Percentiles rank a stretch among this genome's conserved stretches.
Evolutionary conservation across 2,797 vertebrate species (phyloP).

Genomic region (Picus viridis): DNA sequence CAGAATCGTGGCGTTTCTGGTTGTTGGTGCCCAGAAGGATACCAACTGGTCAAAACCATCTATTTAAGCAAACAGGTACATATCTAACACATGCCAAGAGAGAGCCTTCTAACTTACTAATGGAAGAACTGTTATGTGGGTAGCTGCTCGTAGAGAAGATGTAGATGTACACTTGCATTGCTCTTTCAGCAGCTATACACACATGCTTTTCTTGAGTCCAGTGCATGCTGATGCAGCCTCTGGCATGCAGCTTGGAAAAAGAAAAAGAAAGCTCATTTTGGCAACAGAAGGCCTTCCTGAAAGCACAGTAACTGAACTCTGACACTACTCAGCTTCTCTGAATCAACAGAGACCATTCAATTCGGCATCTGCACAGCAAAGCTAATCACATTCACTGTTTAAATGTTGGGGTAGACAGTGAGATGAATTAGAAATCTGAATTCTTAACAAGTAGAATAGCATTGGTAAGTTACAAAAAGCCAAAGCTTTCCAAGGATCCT

Average conservation of each 20-base stretch:
- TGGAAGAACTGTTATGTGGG: not conserved
- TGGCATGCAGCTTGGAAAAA: conserved; percentile 23
- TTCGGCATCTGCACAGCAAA: conserved; percentile 35
- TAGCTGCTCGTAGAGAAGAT: not conserved
- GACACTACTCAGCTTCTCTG: conserved; percentile 58
- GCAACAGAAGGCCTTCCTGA: conserved; percentile 53
- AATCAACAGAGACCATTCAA: conserved; percentile 64
- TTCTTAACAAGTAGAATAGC: conserved; percentile 19
- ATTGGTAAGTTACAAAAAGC: not conserved
- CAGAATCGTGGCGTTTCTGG: not conserved
- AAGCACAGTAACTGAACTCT: conserved; percentile 64
- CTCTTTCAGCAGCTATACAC: not conserved
- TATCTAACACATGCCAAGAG: not conserved
- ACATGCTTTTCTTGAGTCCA: not conserved
- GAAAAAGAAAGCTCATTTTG: conserved; percentile 44
- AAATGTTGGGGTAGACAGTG: not conserved
- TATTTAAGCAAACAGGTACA: not conserved
- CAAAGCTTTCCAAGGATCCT: not conserved
- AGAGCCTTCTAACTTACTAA: not conserved
- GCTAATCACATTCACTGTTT: conserved; percentile 45
- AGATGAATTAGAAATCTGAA: conserved; percentile 34
- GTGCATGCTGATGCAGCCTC: conserved; percentile 15
- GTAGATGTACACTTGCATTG: not conserved
- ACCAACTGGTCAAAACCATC: not conserved
- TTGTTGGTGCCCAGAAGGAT: not conserved